Base-by-base conservation (phyloP, 2,888 invertebrate genomes). In the Galerucella nymphaeae region DNA sequence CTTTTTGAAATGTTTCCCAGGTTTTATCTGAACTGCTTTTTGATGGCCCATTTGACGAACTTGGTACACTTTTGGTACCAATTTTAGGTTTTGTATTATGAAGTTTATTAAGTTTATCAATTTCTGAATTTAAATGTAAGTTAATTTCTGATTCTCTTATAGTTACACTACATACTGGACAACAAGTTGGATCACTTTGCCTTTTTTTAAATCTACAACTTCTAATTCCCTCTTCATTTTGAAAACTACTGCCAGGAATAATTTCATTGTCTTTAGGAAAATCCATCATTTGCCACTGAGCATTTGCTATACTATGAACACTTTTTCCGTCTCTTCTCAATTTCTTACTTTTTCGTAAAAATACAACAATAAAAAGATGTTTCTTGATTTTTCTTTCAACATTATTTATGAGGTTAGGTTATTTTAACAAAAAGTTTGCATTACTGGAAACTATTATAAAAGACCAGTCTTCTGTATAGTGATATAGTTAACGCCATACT, bases 101-200 rank as follows among this genome's bases (percentile, higher is more conserved):
- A 64, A 91, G 83, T 84, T 91, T 91, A 81, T 88, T 88, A 65
- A 95, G 87, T 79, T 92, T 91, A 75, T 94, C 93, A 76, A 96
- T 88, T 87, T 97, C 97, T 75, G 94, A 89, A 63, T 91, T 87
- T 77, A 95, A 91, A 87, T 97, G 97, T 38, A 92, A 88, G 79
- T 95, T 94, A n/a, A 96, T 88, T 85, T 97, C 97, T 1, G 93
- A 92, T 2, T 92, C 90, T 63, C 96, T 88, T 58, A 97, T 89
- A 2, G 96, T 95, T 74, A 94, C 91, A 76, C 96, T 94, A 85
- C 97, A 97, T 1, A 95, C 93, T 0, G 97, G 97, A 85, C 97
- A 97, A 84, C 90, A 94, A n/a, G 91, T 89, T 14, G 93, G 90
- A 82, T 94, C 93, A 9, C 89, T 85, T 72, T 90, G 90, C 85